Conservation (phyloP, 2,888 invertebrate species). For the Drosophila infuscata region DNA sequence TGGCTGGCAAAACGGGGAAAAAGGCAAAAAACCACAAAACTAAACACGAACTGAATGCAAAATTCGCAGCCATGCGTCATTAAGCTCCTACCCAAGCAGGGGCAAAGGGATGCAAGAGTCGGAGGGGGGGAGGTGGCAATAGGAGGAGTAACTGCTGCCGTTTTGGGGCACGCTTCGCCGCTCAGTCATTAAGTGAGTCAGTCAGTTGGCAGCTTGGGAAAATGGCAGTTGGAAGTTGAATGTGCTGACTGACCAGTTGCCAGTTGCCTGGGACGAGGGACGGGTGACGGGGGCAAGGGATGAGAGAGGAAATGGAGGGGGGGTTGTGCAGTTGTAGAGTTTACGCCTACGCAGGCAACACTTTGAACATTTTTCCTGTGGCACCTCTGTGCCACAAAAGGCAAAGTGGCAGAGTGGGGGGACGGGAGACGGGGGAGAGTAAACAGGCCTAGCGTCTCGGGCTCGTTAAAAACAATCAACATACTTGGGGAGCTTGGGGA, state of each 20-base stretch:
- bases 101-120: neutral
- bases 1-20: conserved; percentile 32
- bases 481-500: neutral
- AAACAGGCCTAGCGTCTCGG: conserved; percentile 45
- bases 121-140: conserved; percentile 18
- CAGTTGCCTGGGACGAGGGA: neutral
- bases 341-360: conserved; percentile 61
- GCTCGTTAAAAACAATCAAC: conserved; percentile 64
- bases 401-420: neutral
- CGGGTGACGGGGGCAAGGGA: neutral
- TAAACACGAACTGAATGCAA: conserved; percentile 70
- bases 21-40: conserved; percentile 56
- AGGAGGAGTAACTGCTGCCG: conserved; percentile 51
- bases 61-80: conserved; percentile 65
- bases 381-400: conserved; percentile 9
- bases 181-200: conserved; percentile 67
- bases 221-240: conserved; percentile 9
- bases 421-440: neutral
- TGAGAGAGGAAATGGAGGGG: neutral
- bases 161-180: conserved; percentile 61
- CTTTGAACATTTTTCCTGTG: conserved; percentile 22
- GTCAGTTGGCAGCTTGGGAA: conserved; percentile 34
- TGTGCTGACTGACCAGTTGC: conserved; percentile 45
- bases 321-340: conserved; percentile 23
- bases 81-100: conserved; percentile 28